phyloP scores from a whole-genome alignment of 2,113 vertebrate genomes.

The Suricata suricatta region DNA sequence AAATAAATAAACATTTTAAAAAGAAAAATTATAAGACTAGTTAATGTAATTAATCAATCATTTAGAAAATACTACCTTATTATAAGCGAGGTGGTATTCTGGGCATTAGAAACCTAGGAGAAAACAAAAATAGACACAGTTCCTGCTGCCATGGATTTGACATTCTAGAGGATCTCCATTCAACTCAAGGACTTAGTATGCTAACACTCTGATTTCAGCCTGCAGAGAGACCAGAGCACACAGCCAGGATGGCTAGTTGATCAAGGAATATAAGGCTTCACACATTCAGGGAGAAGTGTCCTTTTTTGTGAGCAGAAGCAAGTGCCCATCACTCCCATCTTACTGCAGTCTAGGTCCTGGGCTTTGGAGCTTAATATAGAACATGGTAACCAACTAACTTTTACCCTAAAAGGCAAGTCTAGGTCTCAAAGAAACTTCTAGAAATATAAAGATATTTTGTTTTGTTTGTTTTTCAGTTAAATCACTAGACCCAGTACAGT shows the following conservation, averaged over 20 bases:
- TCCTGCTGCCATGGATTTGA: background rate
- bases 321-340: background rate
- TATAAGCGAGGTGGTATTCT: background rate
- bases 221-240: background rate
- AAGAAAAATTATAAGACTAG: background rate
- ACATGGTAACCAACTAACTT: background rate
- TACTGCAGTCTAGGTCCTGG: background rate
- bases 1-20: background rate
- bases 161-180: background rate
- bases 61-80: background rate
- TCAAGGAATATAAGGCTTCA: background rate
- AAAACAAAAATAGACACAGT: background rate
- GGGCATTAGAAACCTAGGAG: background rate
- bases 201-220: background rate
- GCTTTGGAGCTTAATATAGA: background rate
- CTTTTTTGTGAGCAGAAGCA: background rate
- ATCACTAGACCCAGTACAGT: background rate
- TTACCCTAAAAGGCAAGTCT: background rate
- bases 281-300: background rate
- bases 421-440: background rate
- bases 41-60: background rate
- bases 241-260: background rate
- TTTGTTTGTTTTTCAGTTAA: background rate
- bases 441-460: background rate
- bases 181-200: background rate